Conservation (phyloP, 2,797 vertebrate genomes). For the Scyliorhinus canicula region DNA sequence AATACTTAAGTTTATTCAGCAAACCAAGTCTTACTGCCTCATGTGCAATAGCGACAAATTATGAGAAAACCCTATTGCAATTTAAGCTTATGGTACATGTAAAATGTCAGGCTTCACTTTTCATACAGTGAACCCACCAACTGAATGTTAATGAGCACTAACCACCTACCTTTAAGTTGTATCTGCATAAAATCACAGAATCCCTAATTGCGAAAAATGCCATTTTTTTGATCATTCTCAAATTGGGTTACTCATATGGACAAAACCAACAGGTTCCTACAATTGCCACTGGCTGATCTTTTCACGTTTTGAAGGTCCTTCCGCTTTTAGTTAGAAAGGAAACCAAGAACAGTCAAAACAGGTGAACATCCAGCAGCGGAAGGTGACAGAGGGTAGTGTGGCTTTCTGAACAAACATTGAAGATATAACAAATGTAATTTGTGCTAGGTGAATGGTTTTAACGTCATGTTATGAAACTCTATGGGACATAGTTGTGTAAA, state of each 20-base stretch:
- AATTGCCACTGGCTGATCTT: background rate
- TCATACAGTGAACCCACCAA: background rate
- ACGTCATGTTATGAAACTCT: background rate
- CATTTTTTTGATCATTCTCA: background rate
- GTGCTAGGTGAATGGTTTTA: background rate
- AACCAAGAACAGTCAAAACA: background rate
- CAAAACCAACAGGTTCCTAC: background rate
- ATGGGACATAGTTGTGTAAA: background rate
- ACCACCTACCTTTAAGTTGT: background rate
- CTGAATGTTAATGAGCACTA: background rate
- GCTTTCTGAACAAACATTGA: background rate
- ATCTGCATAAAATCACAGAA: background rate
- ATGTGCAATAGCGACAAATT: background rate
- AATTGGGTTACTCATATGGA: background rate
- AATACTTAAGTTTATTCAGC: background rate
- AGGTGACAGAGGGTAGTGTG: background rate
- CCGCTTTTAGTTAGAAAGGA: background rate
- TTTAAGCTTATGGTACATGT: background rate
- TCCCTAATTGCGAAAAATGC: background rate
- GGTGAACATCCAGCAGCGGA: no score
- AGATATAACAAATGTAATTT: background rate
- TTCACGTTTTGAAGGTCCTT: background rate
- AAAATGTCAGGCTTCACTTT: background rate
- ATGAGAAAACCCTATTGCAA: background rate
- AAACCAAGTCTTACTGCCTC: background rate